Percentiles rank a stretch among this genome's conserved stretches.
These are phyloP conservation scores for Nasonia vitripennis DNA, from an alignment of 1,140 invertebrate genomes.

Conservation along the genomic window DNA sequence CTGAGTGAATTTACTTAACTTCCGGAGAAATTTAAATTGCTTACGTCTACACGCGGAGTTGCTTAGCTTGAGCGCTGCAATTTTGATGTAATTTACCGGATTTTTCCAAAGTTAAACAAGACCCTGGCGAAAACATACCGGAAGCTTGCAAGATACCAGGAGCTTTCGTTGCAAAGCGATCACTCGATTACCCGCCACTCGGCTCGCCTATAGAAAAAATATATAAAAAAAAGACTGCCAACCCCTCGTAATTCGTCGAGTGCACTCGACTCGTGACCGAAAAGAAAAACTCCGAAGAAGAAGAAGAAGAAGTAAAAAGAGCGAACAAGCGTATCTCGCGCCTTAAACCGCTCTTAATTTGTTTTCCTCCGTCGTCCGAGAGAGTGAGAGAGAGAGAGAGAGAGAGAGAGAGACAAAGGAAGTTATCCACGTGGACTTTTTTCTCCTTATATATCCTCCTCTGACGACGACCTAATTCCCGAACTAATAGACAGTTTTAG, in stretches of 20 bases:
- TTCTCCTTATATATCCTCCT: not conserved
- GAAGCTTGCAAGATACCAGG: too few relatives aligned
- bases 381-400: not conserved
- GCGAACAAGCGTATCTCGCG: not conserved
- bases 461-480: not conserved
- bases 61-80: too few relatives aligned
- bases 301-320: not conserved
- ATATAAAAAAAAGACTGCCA: too few relatives aligned
- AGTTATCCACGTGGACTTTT: slow-evolving; percentile 14
- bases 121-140: too few relatives aligned
- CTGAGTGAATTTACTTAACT: too few relatives aligned
- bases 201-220: too few relatives aligned
- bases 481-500: not conserved
- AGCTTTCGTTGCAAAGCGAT: too few relatives aligned
- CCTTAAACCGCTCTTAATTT: slow-evolving; percentile 35
- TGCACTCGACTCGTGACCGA: too few relatives aligned
- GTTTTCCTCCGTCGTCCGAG: slow-evolving; percentile 6
- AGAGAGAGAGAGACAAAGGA: slow-evolving; percentile 3
- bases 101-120: too few relatives aligned
- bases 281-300: not conserved
- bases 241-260: not conserved
- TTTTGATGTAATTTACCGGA: too few relatives aligned
- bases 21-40: not conserved
- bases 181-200: too few relatives aligned
- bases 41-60: not conserved